Percentiles rank a stretch among this genome's conserved stretches.
phyloP scores from a whole-genome alignment of 2,113 vertebrate genomes.

The Prolemur simus region DNA sequence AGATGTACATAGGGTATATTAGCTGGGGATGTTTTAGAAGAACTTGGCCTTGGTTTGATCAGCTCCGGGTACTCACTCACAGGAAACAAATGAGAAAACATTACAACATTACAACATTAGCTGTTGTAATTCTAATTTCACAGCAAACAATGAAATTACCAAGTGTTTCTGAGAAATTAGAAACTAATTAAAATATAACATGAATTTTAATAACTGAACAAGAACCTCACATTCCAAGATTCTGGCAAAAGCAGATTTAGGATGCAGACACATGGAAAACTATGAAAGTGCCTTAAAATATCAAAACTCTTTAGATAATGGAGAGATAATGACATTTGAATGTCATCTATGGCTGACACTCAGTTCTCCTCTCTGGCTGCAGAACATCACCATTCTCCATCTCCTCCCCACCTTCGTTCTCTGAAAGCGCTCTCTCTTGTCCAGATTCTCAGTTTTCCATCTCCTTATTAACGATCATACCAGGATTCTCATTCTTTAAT shows the following conservation, averaged over 20 bases:
- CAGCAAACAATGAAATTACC: constrained; percentile 12
- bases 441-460: not conserved
- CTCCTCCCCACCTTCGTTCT: not conserved
- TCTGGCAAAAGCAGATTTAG: not conserved
- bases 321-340: not conserved
- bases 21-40: not conserved
- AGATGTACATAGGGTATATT: not conserved
- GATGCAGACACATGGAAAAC: not conserved
- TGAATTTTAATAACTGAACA: not conserved
- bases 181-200: not conserved
- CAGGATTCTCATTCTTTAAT: not conserved
- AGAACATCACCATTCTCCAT: not conserved
- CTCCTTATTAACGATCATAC: not conserved
- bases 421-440: not conserved
- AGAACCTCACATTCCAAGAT: not conserved
- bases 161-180: not conserved
- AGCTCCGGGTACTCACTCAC: not conserved
- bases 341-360: not conserved
- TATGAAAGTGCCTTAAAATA: not conserved
- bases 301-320: not conserved
- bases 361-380: not conserved
- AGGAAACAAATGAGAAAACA: not conserved
- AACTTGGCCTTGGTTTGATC: not conserved
- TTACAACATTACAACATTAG: not conserved
- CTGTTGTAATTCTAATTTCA: not conserved